phyloP scores from a whole-genome alignment of 2,113 vertebrate genomes.

The Verasper variegatus region DNA sequence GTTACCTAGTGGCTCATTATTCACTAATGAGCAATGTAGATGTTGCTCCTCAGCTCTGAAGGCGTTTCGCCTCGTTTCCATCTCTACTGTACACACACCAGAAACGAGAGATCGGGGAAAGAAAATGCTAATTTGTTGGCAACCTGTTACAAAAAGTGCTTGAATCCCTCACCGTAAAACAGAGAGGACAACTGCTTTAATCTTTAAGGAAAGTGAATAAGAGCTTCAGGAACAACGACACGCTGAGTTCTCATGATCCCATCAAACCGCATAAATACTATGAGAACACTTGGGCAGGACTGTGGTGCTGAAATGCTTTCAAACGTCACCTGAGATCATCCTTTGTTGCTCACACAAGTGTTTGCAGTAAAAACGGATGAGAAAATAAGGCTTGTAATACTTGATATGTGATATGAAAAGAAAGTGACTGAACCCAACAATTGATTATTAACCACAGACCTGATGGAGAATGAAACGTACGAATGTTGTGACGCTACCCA shows the following conservation, averaged over 20 bases:
- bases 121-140: constrained; percentile 86
- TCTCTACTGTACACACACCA: constrained; percentile 70
- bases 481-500: constrained; percentile 46
- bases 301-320: constrained; percentile 82
- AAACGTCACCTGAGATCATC: constrained; percentile 80
- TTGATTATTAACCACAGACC: constrained; percentile 32
- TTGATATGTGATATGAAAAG: constrained; percentile 50
- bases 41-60: constrained; percentile 53
- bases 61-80: constrained; percentile 67
- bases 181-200: constrained; percentile 35
- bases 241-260: constrained; percentile 81
- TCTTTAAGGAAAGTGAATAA: constrained; percentile 35
- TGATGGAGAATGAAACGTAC: constrained; percentile 43
- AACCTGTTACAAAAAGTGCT: constrained; percentile 98
- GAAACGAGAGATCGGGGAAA: constrained; percentile 85
- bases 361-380: constrained; percentile 36
- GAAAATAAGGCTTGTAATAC: constrained; percentile 36
- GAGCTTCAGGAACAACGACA: constrained; percentile 53
- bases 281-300: constrained; percentile 75
- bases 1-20: constrained; percentile 77
- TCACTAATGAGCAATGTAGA: constrained; percentile 72
- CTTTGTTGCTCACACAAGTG: constrained; percentile 66
- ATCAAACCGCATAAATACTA: constrained; percentile 50
- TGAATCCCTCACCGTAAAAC: constrained; percentile 79
- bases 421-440: constrained; percentile 25